Percentiles rank a stretch among this genome's conserved stretches.
Evolutionary conservation across 2,113 vertebrate species (phyloP).

Genomic region (Formicarius rufipectus): DNA sequence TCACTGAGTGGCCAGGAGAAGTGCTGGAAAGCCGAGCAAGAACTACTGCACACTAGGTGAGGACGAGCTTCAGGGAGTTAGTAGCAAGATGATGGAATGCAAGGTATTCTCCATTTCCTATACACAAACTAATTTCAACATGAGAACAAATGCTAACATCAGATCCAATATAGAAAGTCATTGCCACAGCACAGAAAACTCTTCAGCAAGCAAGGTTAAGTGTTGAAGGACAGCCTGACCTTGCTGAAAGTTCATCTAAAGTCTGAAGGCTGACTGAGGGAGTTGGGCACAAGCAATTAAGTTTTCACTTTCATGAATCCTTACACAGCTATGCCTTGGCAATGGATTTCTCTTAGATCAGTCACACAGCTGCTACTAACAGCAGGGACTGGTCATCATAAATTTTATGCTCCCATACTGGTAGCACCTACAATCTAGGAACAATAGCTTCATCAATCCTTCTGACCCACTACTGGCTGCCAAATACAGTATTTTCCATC

Average conservation of each 20-base stretch:
- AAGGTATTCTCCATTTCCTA: background rate
- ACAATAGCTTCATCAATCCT: background rate
- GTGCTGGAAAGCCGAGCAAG: background rate
- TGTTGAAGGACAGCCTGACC: background rate
- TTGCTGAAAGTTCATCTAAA: background rate
- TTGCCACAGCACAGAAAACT: background rate
- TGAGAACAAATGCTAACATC: rapidly evolving
- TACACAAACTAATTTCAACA: background rate
- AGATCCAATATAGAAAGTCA: background rate
- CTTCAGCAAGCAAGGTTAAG: background rate
- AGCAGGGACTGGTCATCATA: background rate
- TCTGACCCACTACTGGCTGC: background rate
- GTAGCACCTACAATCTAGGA: background rate
- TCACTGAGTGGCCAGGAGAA: background rate
- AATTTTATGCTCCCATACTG: background rate
- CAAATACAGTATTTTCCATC: background rate
- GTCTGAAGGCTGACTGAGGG: background rate
- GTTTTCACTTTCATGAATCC: background rate
- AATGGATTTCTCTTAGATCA: background rate
- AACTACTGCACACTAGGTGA: background rate
- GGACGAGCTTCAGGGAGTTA: background rate
- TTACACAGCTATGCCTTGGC: background rate
- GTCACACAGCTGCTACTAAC: background rate
- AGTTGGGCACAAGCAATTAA: background rate
- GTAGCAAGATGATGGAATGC: rapidly evolving